Evolutionary conservation across 2,888 invertebrate species (phyloP), one percentile per base, ranked within the genome.

Genomic region (Leucozona laternaria): DNA sequence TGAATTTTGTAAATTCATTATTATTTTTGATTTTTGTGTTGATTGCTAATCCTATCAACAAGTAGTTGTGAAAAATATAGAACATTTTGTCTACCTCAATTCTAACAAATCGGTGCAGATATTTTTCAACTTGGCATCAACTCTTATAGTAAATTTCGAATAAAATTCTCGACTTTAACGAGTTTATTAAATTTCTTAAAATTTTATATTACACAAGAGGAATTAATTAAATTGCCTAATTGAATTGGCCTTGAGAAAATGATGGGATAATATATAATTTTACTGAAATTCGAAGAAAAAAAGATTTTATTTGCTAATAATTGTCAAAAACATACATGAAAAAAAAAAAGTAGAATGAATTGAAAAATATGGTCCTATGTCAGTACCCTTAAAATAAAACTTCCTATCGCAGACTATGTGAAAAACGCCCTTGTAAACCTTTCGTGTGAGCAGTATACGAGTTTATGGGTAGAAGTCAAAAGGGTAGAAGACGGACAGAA

Each of bases 1-100:
- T 10, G 5, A 31, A 11, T 57, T 58, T 37, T 58, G 20, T 37
- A 13, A 13, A 11, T 31, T 55, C 17, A 37, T 28, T 28, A 6
- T 60, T 34, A 17, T 28, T 45, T 57, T 28, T 45, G 1, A 37
- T 45, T 4, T 58, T 22, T 37, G 25, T 48, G 31, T 75, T 55
- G 20, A 66, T n/a, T 66, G 28, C n/a, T 15, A 60, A 60, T n/a
- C n/a, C n/a, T n/a, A 77, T 82, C 82, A 82, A 82, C 82, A 82
- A 72, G 82, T 82, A 45, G n/a, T n/a, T n/a, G n/a, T 13, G 48
- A 20, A 80, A 48, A 43, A 13, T 34, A 57, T 25, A 62, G 43
- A 57, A 58, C 28, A 70, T 68, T 50, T 70, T 7, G 66, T 70
- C 20, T n/a, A 28, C 17, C 11, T 31, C 15, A 55, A 4, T 53